A percentile compares a stretch with the other conserved stretches of the same genome.
Conservation (phyloP, 2,888 invertebrate species). For the Sisyra terminalis region DNA sequence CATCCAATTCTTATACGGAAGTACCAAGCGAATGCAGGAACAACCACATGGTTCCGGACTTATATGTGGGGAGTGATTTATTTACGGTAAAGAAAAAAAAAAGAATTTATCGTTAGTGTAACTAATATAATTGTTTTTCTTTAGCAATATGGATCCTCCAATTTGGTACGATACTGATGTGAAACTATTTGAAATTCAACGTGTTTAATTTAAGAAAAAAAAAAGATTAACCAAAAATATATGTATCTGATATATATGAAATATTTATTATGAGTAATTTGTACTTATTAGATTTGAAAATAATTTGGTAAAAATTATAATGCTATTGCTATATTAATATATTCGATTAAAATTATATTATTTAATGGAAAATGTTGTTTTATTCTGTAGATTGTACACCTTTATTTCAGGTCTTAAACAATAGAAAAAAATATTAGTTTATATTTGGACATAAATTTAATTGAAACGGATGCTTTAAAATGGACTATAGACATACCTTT, state of each 20-base stretch:
- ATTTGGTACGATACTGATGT: constrained; percentile 99
- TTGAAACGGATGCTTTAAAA: no score
- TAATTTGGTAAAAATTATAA: no score
- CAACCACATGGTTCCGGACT: constrained; percentile 98
- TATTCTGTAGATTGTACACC: no score
- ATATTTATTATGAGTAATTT: no score
- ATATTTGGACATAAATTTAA: no score
- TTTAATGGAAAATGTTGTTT: no score
- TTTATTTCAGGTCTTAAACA: no score
- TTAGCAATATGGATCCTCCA: constrained; percentile 93
- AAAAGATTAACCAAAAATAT: background rate
- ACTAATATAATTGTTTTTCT: constrained; percentile 18
- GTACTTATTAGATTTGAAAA: no score
- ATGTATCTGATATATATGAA: background rate
- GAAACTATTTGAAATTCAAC: constrained; percentile 95
- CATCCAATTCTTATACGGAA: constrained; percentile 98
- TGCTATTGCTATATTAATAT: no score
- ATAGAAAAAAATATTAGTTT: no score
- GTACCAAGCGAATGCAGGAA: constrained; percentile 97
- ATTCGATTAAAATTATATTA: no score
- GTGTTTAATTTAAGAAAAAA: constrained; percentile 42
- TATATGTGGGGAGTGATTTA: constrained; percentile 99
- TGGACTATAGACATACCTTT: no score
- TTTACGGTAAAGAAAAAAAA: constrained; percentile 44
- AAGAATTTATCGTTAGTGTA: background rate